Evolutionary conservation across 2,888 invertebrate species (phyloP).

Genomic region (Eutolmus rufibarbis): DNA sequence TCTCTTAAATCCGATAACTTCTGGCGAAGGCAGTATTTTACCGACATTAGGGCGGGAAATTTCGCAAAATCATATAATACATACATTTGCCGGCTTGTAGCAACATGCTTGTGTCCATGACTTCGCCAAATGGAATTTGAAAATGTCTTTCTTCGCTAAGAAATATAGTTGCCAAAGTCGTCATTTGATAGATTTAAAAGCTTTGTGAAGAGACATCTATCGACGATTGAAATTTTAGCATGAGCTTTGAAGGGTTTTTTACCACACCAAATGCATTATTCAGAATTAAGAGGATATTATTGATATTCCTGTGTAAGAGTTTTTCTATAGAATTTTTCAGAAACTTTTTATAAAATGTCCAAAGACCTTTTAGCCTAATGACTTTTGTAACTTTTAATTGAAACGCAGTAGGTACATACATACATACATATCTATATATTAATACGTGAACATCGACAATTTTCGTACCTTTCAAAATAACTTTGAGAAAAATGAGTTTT

Average conservation of each 20-base stretch:
- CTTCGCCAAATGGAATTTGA: neutral
- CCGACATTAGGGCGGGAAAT: neutral
- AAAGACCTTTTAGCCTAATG: no score
- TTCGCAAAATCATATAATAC: neutral
- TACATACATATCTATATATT: no score
- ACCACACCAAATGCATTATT: no score
- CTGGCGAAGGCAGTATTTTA: neutral
- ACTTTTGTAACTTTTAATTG: no score
- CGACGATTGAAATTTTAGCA: neutral
- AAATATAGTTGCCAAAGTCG: neutral
- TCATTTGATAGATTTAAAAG: neutral
- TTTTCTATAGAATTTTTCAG: no score
- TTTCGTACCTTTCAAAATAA: no score
- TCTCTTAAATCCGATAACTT: neutral
- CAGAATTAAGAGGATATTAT: no score
- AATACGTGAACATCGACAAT: no score
- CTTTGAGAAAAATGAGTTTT: no score
- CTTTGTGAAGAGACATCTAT: neutral
- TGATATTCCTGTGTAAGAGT: no score
- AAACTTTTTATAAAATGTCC: no score
- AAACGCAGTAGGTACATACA: no score
- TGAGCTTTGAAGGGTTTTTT: neutral
- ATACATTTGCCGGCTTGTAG: neutral
- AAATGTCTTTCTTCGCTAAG: neutral
- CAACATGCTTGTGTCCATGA: neutral